These are phyloP conservation scores for Chlorodrepanis virens DNA, from an alignment of 2,113 vertebrate genomes.

Conservation along the genomic window DNA sequence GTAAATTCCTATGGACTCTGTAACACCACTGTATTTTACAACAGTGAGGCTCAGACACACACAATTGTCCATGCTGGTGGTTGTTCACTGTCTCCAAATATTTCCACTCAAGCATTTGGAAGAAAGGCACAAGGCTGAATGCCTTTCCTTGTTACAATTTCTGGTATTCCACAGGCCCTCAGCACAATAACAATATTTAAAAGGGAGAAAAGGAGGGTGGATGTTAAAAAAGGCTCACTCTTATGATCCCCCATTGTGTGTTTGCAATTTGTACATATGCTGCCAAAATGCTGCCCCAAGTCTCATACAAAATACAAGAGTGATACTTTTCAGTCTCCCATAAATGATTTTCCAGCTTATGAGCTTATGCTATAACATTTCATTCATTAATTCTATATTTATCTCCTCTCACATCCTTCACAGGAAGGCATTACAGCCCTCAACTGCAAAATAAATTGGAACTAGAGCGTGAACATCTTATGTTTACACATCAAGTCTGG, in stretches of 20 bases:
- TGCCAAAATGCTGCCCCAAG: background rate
- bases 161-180: background rate
- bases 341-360: background rate
- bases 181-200: background rate
- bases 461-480: background rate
- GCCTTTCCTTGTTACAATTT: background rate
- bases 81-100: background rate
- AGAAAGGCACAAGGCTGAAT: background rate
- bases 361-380: background rate
- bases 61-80: background rate
- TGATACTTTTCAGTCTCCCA: background rate
- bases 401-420: background rate
- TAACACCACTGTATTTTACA: conserved; percentile 4
- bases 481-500: background rate
- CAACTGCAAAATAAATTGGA: background rate
- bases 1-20: background rate
- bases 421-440: background rate
- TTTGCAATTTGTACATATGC: background rate
- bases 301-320: background rate
- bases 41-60: background rate
- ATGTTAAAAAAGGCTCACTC: background rate
- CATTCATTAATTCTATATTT: background rate
- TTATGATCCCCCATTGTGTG: background rate
- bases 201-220: rapidly evolving
- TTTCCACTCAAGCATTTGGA: background rate